phyloP scores from a whole-genome alignment of 2,797 vertebrate species.

The Poliocrania exsul region DNA sequence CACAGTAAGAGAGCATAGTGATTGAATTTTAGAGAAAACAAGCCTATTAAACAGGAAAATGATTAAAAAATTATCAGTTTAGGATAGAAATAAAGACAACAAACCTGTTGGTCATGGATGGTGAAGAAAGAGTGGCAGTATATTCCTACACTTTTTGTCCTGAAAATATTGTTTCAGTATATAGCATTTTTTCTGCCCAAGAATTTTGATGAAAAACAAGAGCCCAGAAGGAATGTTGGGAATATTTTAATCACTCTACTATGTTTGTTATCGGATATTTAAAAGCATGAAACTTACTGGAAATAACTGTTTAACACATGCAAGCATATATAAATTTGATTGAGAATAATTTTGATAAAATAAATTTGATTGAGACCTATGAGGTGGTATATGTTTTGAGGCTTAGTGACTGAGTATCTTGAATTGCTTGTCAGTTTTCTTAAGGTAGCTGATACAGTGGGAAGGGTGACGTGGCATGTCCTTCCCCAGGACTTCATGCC shows the following conservation, averaged over 20 bases:
- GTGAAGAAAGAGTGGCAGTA: neutral
- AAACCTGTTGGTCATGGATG: fast-evolving
- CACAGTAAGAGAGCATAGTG: neutral
- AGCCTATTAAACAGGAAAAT: neutral
- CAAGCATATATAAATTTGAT: neutral
- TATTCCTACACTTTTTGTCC: neutral
- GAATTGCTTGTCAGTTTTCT: neutral
- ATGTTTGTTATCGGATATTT: neutral
- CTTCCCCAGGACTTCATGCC: neutral
- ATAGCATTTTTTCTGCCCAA: fast-evolving
- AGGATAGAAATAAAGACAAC: neutral
- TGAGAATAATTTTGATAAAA: neutral
- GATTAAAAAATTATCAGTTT: neutral
- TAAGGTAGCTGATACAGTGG: neutral
- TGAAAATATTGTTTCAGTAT: neutral
- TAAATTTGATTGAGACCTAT: neutral
- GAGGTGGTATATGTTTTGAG: neutral
- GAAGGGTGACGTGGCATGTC: neutral
- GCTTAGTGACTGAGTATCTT: neutral
- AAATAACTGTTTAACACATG: neutral
- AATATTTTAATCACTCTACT: neutral
- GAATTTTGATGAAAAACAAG: neutral
- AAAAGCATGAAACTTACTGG: neutral
- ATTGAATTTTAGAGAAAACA: neutral
- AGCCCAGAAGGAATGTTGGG: neutral